Evolutionary conservation across 2,888 invertebrate genomes (phyloP), one percentile per base, ranked within the genome.

Genomic region (Notocelia uddmanniana): DNA sequence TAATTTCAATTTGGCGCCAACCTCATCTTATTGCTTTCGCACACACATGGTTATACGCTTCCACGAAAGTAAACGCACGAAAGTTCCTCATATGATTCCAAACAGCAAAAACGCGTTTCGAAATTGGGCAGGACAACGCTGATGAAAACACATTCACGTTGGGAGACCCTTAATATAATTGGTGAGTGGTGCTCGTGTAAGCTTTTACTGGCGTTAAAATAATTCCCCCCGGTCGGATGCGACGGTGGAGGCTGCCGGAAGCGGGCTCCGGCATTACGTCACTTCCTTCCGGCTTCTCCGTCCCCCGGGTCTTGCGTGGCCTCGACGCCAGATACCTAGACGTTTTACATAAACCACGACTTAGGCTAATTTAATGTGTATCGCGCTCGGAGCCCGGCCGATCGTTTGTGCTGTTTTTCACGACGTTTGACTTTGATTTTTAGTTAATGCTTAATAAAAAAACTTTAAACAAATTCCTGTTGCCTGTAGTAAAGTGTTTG

Each of bases 251-350:
- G 78, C 77, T 79, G 82, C 79, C 81, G 87, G 85, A 81, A 82
- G 83, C 80, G 84, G 80, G 82, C 81, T 78, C 82, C 81, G 84
- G 83, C 73, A 75, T 76, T 80, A 80, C 78, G 82, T 81, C 82
- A 83, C 86, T 83, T 87, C 85, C 88, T 88, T 88, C 88, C 88
- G 85, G 81, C 76, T 72, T 76, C 77, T 77, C 78, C 76, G 80
- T 83, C 82, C 81, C 83, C 76, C 75, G 80, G 82, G 83, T 79
- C 83, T 79, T 81, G 23, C 18, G 48, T 19, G 31, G 37, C 83
- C 81, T 81, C 81, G 81, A 79, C 81, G 77, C 62, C 76, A 80
- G 79, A 75, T 74, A 81, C 81, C 83, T 68, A 68, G 68, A 67
- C 67, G 26, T 52, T 71, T 72, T 67, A 67, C 66, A 72, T 72